Evolutionary conservation across 1,140 invertebrate species (phyloP).

Genomic region (Pseudomyrmex dendroicus): DNA sequence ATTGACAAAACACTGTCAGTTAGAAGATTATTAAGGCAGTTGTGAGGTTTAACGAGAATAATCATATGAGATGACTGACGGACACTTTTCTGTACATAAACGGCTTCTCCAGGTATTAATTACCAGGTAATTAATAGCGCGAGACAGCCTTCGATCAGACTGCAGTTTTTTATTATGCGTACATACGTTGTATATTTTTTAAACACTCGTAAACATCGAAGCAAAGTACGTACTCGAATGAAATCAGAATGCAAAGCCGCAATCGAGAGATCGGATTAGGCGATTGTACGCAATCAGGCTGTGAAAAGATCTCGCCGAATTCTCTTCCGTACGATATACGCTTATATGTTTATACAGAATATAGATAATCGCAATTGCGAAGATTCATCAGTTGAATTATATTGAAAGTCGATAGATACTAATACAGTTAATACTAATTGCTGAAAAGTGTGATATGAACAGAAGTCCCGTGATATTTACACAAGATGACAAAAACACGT

Average conservation of each 20-base stretch:
- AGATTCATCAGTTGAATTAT: too few relatives aligned
- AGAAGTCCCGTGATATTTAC: background rate
- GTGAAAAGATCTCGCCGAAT: background rate
- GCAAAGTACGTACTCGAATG: background rate
- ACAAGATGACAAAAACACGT: background rate
- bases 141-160: background rate
- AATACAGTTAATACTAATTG: background rate
- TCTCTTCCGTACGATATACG: background rate
- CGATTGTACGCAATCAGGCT: constrained; percentile 1
- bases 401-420: background rate
- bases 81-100: background rate
- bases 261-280: background rate
- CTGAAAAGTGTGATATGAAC: background rate
- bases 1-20: too few relatives aligned
- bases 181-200: background rate
- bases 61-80: background rate
- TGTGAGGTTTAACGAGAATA: constrained; percentile 15
- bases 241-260: constrained; percentile 8
- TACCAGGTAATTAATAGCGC: constrained; percentile 8
- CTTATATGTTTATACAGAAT: too few relatives aligned
- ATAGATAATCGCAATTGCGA: too few relatives aligned
- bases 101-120: background rate
- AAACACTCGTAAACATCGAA: constrained; percentile 13
- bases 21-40: constrained; percentile 36
- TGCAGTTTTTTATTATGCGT: background rate